Conservation (phyloP, 2,888 invertebrate species). For the Leptopilina syphax region DNA sequence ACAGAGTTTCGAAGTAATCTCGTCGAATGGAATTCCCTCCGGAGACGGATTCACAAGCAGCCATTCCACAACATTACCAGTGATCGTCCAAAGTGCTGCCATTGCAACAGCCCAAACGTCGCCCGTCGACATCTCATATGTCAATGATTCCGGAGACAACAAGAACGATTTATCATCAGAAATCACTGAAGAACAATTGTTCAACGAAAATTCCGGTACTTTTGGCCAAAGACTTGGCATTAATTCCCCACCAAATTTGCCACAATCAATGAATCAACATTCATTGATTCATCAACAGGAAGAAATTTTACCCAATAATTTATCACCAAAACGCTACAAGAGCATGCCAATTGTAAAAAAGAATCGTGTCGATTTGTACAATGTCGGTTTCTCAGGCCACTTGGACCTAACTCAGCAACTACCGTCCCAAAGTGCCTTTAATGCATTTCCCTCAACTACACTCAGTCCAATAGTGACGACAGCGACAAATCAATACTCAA, state of each 20-base stretch:
- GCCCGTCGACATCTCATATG: slow-evolving; percentile 24
- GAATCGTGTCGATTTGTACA: slow-evolving; percentile 19
- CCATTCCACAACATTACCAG: slow-evolving; percentile 31
- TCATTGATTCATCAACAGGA: neutral
- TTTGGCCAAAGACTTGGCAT: slow-evolving; percentile 59
- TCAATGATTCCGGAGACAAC: slow-evolving; percentile 32
- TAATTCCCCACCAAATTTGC: neutral
- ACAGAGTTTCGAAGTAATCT: slow-evolving; percentile 43
- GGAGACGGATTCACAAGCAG: slow-evolving; percentile 41
- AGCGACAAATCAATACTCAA: slow-evolving; percentile 21
- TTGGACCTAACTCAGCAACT: neutral
- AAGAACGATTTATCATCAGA: slow-evolving; percentile 49
- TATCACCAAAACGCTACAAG: neutral
- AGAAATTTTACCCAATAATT: neutral
- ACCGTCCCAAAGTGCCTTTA: neutral
- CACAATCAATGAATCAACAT: neutral
- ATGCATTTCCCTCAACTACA: slow-evolving; percentile 26
- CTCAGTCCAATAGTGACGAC: slow-evolving; percentile 3
- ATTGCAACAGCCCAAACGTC: neutral
- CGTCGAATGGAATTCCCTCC: slow-evolving; percentile 47
- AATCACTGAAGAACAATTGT: slow-evolving; percentile 59
- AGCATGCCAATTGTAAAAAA: slow-evolving; percentile 8
- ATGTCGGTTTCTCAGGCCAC: slow-evolving; percentile 24
- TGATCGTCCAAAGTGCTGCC: slow-evolving; percentile 19
- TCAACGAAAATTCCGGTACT: slow-evolving; percentile 60